These are phyloP conservation scores for Austrolebias charrua DNA, from an alignment of 2,797 vertebrate genomes.

Conservation along the genomic window DNA sequence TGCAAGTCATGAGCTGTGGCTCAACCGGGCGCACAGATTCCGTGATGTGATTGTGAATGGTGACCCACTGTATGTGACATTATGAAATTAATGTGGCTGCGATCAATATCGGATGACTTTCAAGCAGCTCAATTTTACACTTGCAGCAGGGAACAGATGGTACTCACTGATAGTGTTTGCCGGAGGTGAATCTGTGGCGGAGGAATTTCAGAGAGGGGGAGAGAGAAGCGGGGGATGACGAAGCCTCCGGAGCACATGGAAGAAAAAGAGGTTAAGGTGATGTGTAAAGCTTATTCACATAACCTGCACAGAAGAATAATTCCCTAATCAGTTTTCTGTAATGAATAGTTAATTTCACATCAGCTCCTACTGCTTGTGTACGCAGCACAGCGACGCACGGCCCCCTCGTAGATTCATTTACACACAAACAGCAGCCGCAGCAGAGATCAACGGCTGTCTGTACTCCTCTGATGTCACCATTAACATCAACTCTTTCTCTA, in stretches of 20 bases:
- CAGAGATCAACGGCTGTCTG: slow-evolving; percentile 39
- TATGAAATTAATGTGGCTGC: slow-evolving; percentile 71
- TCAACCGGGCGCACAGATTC: slow-evolving; percentile 44
- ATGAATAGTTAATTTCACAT: slow-evolving; percentile 74
- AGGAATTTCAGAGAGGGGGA: slow-evolving; percentile 32
- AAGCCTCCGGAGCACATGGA: slow-evolving; percentile 35
- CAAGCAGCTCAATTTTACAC: slow-evolving; percentile 76
- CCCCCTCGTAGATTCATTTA: slow-evolving; percentile 44
- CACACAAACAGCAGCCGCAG: slow-evolving; percentile 39
- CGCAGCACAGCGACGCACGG: slow-evolving; percentile 51
- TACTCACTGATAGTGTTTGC: slow-evolving; percentile 65
- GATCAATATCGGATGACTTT: slow-evolving; percentile 72
- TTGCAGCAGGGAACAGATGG: slow-evolving; percentile 76
- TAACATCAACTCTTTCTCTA: slow-evolving; percentile 46
- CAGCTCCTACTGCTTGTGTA: slow-evolving; percentile 53
- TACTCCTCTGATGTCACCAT: slow-evolving; percentile 43
- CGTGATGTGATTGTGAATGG: slow-evolving; percentile 54
- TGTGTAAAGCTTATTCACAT: slow-evolving; percentile 43
- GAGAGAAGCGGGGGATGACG: slow-evolving; percentile 26
- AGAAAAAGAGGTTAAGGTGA: slow-evolving; percentile 49
- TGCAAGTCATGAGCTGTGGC: slow-evolving; percentile 30
- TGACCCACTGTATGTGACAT: slow-evolving; percentile 53
- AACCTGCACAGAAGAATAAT: slow-evolving; percentile 64
- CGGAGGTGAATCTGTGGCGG: slow-evolving; percentile 58
- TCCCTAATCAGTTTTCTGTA: slow-evolving; percentile 64